Percentiles rank a stretch among this genome's conserved stretches.
Evolutionary conservation across 2,113 vertebrate genomes (phyloP).

Genomic region (Paramisgurnus dabryanus): DNA sequence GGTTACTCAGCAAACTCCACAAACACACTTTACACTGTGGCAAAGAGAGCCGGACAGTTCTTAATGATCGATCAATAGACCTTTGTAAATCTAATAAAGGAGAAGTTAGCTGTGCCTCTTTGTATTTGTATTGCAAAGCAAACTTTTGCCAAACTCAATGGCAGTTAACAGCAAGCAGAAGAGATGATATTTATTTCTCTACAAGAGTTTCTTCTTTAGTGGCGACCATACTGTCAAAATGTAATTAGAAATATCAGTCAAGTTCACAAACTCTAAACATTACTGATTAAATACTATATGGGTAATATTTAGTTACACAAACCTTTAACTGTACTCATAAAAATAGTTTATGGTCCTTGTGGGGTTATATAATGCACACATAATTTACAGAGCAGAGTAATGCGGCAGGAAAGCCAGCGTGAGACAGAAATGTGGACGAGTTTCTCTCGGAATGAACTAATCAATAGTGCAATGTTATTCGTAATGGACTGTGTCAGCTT

Average conservation of each 20-base stretch:
- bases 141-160: slow-evolving; percentile 69
- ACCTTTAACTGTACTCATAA: slow-evolving; percentile 56
- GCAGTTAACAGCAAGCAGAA: slow-evolving; percentile 66
- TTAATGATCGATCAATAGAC: slow-evolving; percentile 44
- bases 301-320: slow-evolving; percentile 22
- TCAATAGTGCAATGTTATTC: slow-evolving; percentile 89
- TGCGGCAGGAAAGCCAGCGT: slow-evolving; percentile 21
- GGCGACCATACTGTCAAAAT: too few relatives aligned
- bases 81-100: slow-evolving; percentile 21
- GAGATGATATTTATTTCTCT: slow-evolving; percentile 69
- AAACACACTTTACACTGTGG: slow-evolving; percentile 37
- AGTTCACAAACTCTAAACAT: background rate
- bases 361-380: slow-evolving; percentile 74
- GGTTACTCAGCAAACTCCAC: slow-evolving; percentile 44
- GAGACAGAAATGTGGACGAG: slow-evolving; percentile 64
- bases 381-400: slow-evolving; percentile 64
- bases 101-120: slow-evolving; percentile 16
- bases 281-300: background rate
- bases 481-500: slow-evolving; percentile 92
- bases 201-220: slow-evolving; percentile 48
- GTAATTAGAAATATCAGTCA: too few relatives aligned
- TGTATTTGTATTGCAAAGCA: slow-evolving; percentile 62
- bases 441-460: slow-evolving; percentile 86
- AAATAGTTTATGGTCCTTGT: slow-evolving; percentile 53
- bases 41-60: slow-evolving; percentile 29